Evolutionary conservation across 2,797 vertebrate genomes (phyloP).

Genomic region (Pangasius sanitwongsei): DNA sequence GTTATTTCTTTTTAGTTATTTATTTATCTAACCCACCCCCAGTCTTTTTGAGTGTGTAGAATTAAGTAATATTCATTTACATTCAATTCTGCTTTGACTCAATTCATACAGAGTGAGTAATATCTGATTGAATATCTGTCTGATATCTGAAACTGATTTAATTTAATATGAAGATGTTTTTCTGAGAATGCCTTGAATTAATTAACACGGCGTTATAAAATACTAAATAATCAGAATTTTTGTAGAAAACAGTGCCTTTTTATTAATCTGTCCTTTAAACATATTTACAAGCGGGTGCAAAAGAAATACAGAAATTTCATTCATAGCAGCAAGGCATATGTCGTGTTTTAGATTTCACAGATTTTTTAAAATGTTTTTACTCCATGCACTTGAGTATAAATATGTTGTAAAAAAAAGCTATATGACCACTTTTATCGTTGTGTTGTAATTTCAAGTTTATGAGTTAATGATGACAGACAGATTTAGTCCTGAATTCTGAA

Average conservation of each 20-base stretch:
- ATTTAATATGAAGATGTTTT: background rate
- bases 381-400: background rate
- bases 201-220: slow-evolving; percentile 23
- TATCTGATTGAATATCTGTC: background rate
- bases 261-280: background rate
- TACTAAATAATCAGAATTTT: background rate
- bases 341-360: background rate
- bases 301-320: too few species aligned
- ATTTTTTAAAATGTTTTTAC: background rate
- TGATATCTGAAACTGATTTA: background rate
- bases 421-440: background rate
- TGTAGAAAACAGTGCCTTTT: background rate
- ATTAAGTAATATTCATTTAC: background rate
- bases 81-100: background rate
- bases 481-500: background rate
- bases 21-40: background rate
- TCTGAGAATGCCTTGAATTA: slow-evolving; percentile 24
- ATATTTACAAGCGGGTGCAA: background rate
- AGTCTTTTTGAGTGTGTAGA: background rate
- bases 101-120: background rate
- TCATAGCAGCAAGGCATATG: background rate
- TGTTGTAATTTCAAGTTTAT: background rate
- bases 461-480: background rate
- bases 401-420: background rate
- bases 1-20: background rate